Evolutionary conservation across 2,888 invertebrate genomes (phyloP), one percentile per base, ranked within the genome.

Genomic region (Nasonia oneida): DNA sequence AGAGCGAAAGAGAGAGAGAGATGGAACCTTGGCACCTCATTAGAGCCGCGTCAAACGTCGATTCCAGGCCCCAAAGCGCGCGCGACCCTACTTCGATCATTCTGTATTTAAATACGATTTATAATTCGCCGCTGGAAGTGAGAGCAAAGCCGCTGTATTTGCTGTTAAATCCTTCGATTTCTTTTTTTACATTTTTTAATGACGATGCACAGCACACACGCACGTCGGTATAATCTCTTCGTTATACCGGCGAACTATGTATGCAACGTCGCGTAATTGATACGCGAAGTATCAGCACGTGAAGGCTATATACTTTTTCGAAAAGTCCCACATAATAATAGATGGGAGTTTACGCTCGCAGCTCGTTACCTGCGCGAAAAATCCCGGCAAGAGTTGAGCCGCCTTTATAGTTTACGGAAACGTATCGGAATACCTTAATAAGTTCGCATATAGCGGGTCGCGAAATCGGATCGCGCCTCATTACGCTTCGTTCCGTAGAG

Each of bases 1-100:
- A 15, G 37, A 70, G 67, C 2, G 33, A 14, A 14, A 89, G 90
- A 89, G 88, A 81, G 75, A 33, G 53, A 12, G 57, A 37, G 53
- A 29, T 61, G 29, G 33, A 89, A 83, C 85, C 87, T 88, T 89
- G 90, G 89, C 90, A 87, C 90, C 92, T 93, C 92, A 92, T 93
- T 93, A 93, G 92, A 90, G 90, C 78, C 89, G 91, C 90, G 92
- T 84, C 85, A 88, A 86, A 88, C 85, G 82, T 87, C 76, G 81
- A 87, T 87, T 87, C 70, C 77, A 29, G 73, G 70, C 76, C 23
- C 77, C 33, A 37, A 23, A 37, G 67, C 33, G 14, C 29, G n/a
- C 15, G 42, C 33, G 50, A 75, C 75, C 79, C 57, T 8, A 61
- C 78, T 67, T 3, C 33, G 79, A 75, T 83, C 75, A n/a, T 73